These are phyloP conservation scores for Poecilia wingei DNA, from an alignment of 2,797 vertebrate genomes.

Conservation along the genomic window DNA sequence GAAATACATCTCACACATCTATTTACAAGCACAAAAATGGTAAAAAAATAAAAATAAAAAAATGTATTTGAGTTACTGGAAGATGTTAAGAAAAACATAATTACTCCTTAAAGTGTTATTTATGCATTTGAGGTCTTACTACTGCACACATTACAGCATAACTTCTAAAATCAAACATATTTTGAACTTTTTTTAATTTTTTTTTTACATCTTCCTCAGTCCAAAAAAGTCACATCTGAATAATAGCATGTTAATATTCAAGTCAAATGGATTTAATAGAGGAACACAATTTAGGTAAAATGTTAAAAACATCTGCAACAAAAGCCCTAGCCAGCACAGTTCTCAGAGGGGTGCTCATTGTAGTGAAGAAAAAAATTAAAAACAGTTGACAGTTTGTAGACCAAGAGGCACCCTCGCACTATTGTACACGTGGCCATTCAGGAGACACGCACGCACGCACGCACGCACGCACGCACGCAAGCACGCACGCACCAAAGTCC, in stretches of 20 bases:
- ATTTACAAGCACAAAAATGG: not conserved
- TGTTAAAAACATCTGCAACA: not conserved
- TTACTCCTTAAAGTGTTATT: not conserved
- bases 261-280: not conserved
- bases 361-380: conserved; percentile 33
- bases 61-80: not conserved
- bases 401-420: conserved; percentile 26
- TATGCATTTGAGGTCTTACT: not conserved
- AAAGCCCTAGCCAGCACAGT: not conserved
- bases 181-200: not conserved
- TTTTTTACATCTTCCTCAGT: not conserved
- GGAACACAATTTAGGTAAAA: not conserved
- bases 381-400: conserved; percentile 28
- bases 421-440: conserved; percentile 61
- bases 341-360: conserved; percentile 17
- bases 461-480: conserved; percentile 15
- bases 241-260: not conserved
- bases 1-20: not conserved
- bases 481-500: not conserved
- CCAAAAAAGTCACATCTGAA: too few species aligned
- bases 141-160: not conserved
- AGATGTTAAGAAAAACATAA: not conserved
- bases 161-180: not conserved
- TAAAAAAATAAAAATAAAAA: not conserved
- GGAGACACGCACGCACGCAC: conserved; percentile 11